These are phyloP conservation scores for Protonemura montana DNA, from an alignment of 2,888 invertebrate species.

Conservation along the genomic window DNA sequence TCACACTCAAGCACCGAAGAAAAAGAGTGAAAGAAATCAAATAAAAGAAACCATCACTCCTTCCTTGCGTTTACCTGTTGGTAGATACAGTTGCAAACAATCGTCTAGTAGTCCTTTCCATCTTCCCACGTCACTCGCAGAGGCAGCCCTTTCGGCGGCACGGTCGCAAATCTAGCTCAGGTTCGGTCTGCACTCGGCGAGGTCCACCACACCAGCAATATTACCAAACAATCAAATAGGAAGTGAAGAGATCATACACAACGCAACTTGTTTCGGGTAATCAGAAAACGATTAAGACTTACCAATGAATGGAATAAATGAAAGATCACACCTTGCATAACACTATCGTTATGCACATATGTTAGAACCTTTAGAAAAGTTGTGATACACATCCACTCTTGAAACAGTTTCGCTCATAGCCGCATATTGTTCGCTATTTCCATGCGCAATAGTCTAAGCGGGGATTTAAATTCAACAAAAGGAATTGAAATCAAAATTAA, in stretches of 20 bases:
- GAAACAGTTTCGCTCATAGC: not conserved
- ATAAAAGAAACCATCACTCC: constrained; percentile 19
- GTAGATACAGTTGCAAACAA: constrained; percentile 28
- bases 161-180: not conserved
- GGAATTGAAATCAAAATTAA: not conserved
- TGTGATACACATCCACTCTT: not conserved
- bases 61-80: constrained; percentile 31
- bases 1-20: constrained; percentile 15
- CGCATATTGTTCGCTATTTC: not conserved
- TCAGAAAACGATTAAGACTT: constrained; percentile 24
- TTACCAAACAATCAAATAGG: not conserved
- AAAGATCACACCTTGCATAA: not conserved
- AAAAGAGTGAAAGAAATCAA: constrained; percentile 29
- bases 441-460: not conserved
- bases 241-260: not conserved
- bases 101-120: constrained; percentile 3
- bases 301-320: not conserved
- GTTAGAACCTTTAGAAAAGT: not conserved
- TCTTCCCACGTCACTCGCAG: constrained; percentile 23
- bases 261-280: constrained; percentile 15
- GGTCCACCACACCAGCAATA: not conserved
- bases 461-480: not conserved
- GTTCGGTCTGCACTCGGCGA: not conserved
- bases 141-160: not conserved
- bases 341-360: not conserved